Conservation (phyloP, 1,140 invertebrate genomes). For the Phortica variegata region DNA sequence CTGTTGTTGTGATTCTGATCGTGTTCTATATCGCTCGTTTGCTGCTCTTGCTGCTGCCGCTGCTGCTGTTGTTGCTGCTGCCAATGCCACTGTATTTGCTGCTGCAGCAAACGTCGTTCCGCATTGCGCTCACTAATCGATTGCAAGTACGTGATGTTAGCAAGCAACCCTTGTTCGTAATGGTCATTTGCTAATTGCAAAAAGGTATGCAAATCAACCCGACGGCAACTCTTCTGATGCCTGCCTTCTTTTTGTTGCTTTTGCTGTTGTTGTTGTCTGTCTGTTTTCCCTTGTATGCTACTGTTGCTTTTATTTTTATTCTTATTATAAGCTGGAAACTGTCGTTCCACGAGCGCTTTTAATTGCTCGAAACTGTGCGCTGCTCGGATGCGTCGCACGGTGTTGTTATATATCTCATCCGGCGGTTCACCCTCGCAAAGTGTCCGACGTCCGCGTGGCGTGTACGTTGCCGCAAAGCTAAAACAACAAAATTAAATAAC, state of each 20-base stretch:
- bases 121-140: conserved; percentile 40
- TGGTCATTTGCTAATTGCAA: conserved; percentile 46
- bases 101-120: conserved; percentile 15
- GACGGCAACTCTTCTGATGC: conserved; percentile 4
- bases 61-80: conserved; percentile 1
- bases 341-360: conserved; percentile 33
- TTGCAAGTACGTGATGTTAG: conserved; percentile 47
- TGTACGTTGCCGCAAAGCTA: conserved; percentile 45
- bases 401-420: conserved; percentile 42
- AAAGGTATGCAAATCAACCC: conserved; percentile 32
- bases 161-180: conserved; percentile 41
- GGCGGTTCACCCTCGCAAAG: conserved; percentile 28
- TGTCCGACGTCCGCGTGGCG: conserved; percentile 35
- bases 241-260: conserved; percentile 6
- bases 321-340: conserved; percentile 17
- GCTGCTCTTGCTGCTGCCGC: conserved; percentile 8
- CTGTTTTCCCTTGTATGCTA: background rate
- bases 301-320: background rate
- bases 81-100: conserved; percentile 4
- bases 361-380: conserved; percentile 35
- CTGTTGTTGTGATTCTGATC: conserved; percentile 5
- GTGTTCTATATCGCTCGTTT: background rate
- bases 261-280: conserved; percentile 2
- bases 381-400: conserved; percentile 35
- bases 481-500: too few species aligned